Percentiles rank a stretch among this genome's conserved stretches.
Evolutionary conservation across 2,113 vertebrate genomes (phyloP).

Genomic region (Monarcha castaneiventris): DNA sequence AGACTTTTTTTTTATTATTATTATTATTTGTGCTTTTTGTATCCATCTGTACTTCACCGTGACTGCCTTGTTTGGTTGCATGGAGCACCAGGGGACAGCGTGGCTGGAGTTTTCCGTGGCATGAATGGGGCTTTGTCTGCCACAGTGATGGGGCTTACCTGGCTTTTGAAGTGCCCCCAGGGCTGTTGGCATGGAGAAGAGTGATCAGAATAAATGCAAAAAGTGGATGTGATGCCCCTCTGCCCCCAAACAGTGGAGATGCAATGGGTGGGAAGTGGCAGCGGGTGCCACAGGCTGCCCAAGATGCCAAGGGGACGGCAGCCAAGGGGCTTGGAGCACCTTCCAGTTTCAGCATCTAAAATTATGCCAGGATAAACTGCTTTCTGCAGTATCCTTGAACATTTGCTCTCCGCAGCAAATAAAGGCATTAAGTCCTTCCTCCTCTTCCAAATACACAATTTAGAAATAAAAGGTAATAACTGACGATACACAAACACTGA

Average conservation of each 20-base stretch:
- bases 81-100: neutral
- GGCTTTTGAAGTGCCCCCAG: neutral
- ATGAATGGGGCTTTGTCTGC: neutral
- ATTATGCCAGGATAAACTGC: neutral
- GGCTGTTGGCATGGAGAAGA: neutral
- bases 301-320: fast-evolving
- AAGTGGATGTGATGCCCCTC: neutral
- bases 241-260: neutral
- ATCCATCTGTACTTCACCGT: neutral
- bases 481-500: conserved; percentile 36
- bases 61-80: neutral
- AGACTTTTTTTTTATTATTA: neutral
- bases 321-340: neutral
- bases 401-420: neutral
- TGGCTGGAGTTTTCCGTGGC: neutral
- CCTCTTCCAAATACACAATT: conserved; percentile 58
- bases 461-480: conserved; percentile 64
- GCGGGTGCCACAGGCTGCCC: fast-evolving
- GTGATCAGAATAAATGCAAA: neutral
- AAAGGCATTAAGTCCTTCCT: conserved; percentile 55
- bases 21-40: neutral
- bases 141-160: neutral
- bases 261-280: no score
- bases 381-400: conserved; percentile 5
- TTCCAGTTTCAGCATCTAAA: neutral